Percentiles rank a stretch among this genome's conserved stretches.
These are phyloP conservation scores for Boloria selene DNA, from an alignment of 2,888 invertebrate species.

Conservation along the genomic window DNA sequence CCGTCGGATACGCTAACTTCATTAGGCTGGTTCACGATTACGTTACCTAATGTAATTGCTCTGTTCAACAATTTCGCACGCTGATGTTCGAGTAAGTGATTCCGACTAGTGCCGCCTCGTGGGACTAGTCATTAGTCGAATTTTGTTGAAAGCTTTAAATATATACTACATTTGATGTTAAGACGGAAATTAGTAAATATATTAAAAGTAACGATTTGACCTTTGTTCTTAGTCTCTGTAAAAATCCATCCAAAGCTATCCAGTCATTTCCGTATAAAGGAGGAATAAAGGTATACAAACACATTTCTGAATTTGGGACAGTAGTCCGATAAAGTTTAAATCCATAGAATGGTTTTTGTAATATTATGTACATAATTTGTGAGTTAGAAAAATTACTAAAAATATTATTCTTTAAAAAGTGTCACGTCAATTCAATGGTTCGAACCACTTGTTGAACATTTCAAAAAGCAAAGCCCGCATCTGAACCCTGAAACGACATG, in stretches of 20 bases:
- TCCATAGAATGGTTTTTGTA: too few relatives aligned
- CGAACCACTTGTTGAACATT: constrained; percentile 41
- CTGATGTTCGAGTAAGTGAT: constrained; percentile 34
- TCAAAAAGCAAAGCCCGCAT: constrained; percentile 40
- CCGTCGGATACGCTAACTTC: constrained; percentile 70
- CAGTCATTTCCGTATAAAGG: too few relatives aligned
- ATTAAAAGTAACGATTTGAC: background rate
- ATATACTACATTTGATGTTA: background rate
- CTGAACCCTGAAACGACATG: constrained; percentile 59
- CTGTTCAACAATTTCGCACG: constrained; percentile 55
- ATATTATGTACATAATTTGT: too few relatives aligned
- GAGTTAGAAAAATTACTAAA: background rate
- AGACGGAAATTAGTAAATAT: background rate
- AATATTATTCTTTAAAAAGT: background rate
- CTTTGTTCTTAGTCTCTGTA: too few relatives aligned
- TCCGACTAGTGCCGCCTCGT: constrained; percentile 8
- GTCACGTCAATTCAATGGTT: constrained; percentile 23
- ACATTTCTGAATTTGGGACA: too few relatives aligned
- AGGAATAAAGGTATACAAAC: too few relatives aligned
- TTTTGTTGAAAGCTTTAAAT: background rate
- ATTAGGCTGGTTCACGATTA: constrained; percentile 68
- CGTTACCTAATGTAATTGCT: constrained; percentile 75
- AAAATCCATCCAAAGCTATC: too few relatives aligned
- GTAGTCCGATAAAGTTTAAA: too few relatives aligned
- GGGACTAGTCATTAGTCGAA: constrained; percentile 20